Evolutionary conservation across 1,140 invertebrate species (phyloP).

Genomic region (Caenorhabditis remanei): DNA sequence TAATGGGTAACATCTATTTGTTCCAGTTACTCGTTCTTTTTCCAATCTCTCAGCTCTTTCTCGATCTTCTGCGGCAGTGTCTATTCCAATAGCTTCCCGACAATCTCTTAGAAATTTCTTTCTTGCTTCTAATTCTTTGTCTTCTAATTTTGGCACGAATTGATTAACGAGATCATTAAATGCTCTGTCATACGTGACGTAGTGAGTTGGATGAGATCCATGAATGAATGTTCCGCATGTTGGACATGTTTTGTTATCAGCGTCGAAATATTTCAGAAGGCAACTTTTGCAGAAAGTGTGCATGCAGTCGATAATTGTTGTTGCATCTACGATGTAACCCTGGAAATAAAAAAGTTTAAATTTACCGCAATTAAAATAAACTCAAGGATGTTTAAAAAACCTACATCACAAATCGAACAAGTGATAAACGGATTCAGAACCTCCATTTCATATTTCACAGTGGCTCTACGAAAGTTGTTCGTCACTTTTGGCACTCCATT

Average conservation of each 20-base stretch:
- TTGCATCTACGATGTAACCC: slow-evolving; percentile 80
- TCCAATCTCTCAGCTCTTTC: slow-evolving; percentile 4
- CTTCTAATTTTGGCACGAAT: slow-evolving; percentile 77
- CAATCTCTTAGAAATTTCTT: slow-evolving; percentile 40
- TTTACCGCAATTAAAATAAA: too few species aligned
- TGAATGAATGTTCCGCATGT: slow-evolving; percentile 80
- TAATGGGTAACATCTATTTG: slow-evolving; percentile 47
- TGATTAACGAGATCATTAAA: slow-evolving; percentile 79
- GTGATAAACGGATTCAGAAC: slow-evolving; percentile 32
- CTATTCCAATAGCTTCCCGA: slow-evolving; percentile 42
- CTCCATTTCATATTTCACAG: slow-evolving; percentile 32
- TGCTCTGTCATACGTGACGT: slow-evolving; percentile 77
- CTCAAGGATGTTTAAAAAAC: background rate
- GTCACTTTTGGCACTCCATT: slow-evolving; percentile 28
- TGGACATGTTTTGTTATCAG: slow-evolving; percentile 78
- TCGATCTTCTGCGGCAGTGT: slow-evolving; percentile 51
- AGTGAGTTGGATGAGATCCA: slow-evolving; percentile 79
- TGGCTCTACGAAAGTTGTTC: slow-evolving; percentile 44
- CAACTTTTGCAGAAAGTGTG: slow-evolving; percentile 81
- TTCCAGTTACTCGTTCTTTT: slow-evolving; percentile 24
- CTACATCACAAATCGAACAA: slow-evolving; percentile 50
- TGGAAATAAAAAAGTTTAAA: slow-evolving; percentile 55
- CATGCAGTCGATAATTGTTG: slow-evolving; percentile 80
- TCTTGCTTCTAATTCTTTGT: slow-evolving; percentile 29
- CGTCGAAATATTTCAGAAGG: slow-evolving; percentile 79